These are phyloP conservation scores for Drosophila mettleri DNA, from an alignment of 2,888 invertebrate species.

Conservation along the genomic window DNA sequence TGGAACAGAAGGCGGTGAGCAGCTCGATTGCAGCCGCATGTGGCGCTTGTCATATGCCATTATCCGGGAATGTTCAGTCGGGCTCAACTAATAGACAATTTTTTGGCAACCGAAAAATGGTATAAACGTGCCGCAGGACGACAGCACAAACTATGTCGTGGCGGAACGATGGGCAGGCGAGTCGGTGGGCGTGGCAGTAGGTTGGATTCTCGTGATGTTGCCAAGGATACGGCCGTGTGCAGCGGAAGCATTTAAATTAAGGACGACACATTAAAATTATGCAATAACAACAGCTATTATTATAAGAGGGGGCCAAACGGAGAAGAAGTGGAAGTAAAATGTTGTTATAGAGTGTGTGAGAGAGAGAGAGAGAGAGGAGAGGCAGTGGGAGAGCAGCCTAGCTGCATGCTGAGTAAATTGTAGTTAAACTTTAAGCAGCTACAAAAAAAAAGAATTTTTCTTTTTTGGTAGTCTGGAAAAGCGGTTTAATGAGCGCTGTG, in stretches of 20 bases:
- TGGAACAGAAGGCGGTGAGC: constrained; percentile 12
- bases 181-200: constrained; percentile 3
- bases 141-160: constrained; percentile 10
- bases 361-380: neutral
- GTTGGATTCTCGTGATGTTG: constrained; percentile 66
- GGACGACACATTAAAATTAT: constrained; percentile 82
- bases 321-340: neutral
- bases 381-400: neutral
- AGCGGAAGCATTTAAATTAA: constrained; percentile 83
- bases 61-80: constrained; percentile 75
- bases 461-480: constrained; percentile 20
- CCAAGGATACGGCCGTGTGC: constrained; percentile 77
- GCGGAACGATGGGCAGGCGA: neutral
- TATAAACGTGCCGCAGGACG: constrained; percentile 56
- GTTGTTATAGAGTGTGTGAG: neutral
- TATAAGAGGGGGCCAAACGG: constrained; percentile 27
- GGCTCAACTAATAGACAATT: constrained; percentile 81
- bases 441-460: neutral
- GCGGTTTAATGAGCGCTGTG: constrained; percentile 74
- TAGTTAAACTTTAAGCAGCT: constrained; percentile 48
- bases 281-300: constrained; percentile 80
- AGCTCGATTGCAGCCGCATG: constrained; percentile 69
- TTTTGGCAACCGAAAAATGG: constrained; percentile 76
- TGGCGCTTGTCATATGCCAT: constrained; percentile 80
- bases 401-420: constrained; percentile 40